Base-by-base conservation (phyloP, 2,797 vertebrate genomes). In the Yasuhikotakia modesta region DNA sequence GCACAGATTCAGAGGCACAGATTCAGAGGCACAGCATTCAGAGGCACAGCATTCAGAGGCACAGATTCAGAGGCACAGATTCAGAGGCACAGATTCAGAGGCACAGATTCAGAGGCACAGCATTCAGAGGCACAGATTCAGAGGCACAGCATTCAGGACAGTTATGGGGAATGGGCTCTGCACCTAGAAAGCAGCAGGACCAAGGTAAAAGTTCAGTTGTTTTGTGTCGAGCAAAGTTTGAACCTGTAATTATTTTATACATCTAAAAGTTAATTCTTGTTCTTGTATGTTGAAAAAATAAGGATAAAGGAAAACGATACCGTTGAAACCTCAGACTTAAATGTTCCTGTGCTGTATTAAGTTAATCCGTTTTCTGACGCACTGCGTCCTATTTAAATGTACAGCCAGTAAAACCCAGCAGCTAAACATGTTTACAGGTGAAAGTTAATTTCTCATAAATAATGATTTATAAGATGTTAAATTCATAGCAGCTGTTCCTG, bases 141-240 rank as follows among this genome's bases (percentile, higher is more conserved):
- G 24, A n/a, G n/a, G 14, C 61, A 24, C 2, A 11, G 39, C n/a
- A n/a, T n/a, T n/a, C n/a, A n/a, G n/a, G n/a, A n/a, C n/a, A 39
- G 64, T 82, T 70, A 60, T 75, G 75, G 71, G 73, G 78, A 61
- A 93, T 92, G 91, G 92, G 92, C 85, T 87, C 90, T 86, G 89
- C 84, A 86, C 87, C 5, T 90, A 92, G 70, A 90, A 91, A 76
- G 85, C 71, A 65, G 70, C 88, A 79, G 48, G 30, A 45, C 48
- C 30, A 85, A 87, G 92, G 92, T 93, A 86, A 57, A 84, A 8
- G 10, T 3, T 1, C 4, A 4, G 0, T 76, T 11, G 53, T 17
- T 52, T n/a, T 21, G 24, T 5, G 16, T 46, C 5, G 21, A n/a
- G 17, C 39, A 17, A 64, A 6, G 16, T 50, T 1, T 55, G 21